phyloP scores from a whole-genome alignment of 30 jellyfish, hydroid and myxozoan species.

The Turritopsis rubra region DNA sequence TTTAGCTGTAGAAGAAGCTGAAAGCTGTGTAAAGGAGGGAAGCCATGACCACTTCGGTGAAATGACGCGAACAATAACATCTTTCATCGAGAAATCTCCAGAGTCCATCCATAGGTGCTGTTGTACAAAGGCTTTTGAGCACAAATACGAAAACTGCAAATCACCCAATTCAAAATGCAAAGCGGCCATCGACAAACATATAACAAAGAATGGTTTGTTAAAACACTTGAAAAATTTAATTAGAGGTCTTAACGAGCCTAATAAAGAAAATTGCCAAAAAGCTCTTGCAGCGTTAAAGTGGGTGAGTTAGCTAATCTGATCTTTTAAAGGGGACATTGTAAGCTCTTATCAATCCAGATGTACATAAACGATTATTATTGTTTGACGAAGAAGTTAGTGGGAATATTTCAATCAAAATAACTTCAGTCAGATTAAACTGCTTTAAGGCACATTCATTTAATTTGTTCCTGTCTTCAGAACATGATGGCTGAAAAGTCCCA shows the following conservation, averaged over 20 bases:
- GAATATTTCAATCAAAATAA: no score
- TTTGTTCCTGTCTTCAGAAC: no score
- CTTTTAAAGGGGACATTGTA: background rate
- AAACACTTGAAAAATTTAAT: background rate
- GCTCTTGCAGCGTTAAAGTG: conserved; percentile 9
- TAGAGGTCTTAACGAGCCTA: background rate
- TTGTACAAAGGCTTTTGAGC: conserved; percentile 25
- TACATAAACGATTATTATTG: no score
- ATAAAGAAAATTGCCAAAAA: background rate
- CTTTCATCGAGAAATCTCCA: background rate
- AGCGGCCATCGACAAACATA: conserved; percentile 14
- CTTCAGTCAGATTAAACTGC: no score
- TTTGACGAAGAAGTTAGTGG: background rate
- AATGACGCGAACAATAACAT: background rate
- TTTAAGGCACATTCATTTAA: no score
- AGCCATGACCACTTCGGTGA: background rate
- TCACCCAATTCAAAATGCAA: conserved; percentile 24
- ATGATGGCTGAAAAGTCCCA: no score
- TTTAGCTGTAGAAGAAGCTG: background rate
- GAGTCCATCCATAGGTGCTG: conserved; percentile 23
- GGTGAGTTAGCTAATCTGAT: conserved; percentile 7
- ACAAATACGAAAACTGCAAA: conserved; percentile 36
- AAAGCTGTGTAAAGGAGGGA: background rate
- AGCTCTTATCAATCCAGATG: background rate
- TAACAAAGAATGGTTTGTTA: background rate